phyloP scores from a whole-genome alignment of 2,113 vertebrate genomes.

The Centropus unirufus region DNA sequence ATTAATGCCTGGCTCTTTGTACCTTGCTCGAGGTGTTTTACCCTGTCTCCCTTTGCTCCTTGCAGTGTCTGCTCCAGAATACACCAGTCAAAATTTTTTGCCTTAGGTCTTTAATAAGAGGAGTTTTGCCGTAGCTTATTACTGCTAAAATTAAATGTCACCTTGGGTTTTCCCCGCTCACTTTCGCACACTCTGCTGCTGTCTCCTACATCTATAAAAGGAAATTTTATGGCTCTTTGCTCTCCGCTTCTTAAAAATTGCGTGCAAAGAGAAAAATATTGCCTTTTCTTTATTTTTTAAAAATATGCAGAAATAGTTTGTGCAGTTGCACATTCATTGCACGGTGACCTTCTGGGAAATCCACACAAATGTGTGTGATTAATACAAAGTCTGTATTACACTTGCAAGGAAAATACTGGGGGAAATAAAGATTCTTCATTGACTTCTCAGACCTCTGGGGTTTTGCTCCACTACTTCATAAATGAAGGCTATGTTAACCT shows the following conservation, averaged over 20 bases:
- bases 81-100: not conserved
- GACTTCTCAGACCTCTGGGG: not conserved
- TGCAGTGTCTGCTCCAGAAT: not conserved
- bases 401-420: not conserved
- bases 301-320: not conserved
- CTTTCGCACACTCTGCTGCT: constrained; percentile 32
- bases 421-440: not conserved
- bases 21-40: not conserved
- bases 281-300: not conserved
- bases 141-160: constrained; percentile 68
- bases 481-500: not conserved
- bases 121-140: constrained; percentile 63
- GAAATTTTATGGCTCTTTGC: constrained; percentile 55
- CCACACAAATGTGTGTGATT: not conserved
- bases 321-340: not conserved
- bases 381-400: not conserved
- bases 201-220: constrained; percentile 55
- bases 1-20: constrained; percentile 7
- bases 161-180: constrained; percentile 69
- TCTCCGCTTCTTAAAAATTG: constrained; percentile 25
- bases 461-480: not conserved
- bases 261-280: constrained; percentile 18
- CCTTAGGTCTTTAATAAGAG: constrained; percentile 58
- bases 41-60: not conserved
- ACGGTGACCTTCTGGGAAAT: not conserved